Evolutionary conservation across 2,113 vertebrate genomes (phyloP).

Genomic region (Crotophaga sulcirostris): DNA sequence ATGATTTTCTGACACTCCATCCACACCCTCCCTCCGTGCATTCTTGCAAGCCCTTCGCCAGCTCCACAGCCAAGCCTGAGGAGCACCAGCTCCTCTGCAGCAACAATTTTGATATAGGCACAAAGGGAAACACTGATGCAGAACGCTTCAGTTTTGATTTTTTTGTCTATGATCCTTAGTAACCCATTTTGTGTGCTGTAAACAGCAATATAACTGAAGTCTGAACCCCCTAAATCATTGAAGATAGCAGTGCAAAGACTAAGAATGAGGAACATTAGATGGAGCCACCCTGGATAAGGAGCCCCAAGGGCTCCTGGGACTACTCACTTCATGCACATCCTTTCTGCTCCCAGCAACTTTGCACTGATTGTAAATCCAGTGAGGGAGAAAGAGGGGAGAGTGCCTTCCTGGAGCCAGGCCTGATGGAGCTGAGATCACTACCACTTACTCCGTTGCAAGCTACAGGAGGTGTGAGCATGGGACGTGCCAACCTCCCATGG

Average conservation of each 20-base stretch:
- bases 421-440: background rate
- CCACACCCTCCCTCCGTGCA: fast-evolving
- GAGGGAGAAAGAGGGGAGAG: background rate
- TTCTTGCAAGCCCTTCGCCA: background rate
- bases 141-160: background rate
- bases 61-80: background rate
- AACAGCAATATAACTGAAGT: background rate
- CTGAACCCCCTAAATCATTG: background rate
- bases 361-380: background rate
- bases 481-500: background rate
- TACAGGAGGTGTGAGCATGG: background rate
- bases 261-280: fast-evolving
- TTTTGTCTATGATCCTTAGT: background rate
- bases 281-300: background rate
- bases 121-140: background rate
- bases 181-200: background rate
- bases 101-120: background rate
- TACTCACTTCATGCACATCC: background rate
- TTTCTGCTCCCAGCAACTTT: background rate
- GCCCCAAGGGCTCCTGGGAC: background rate
- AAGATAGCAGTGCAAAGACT: background rate
- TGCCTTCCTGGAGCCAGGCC: background rate
- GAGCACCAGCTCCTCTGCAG: background rate
- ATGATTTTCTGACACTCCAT: background rate
- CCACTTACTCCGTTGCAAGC: background rate